Evolutionary conservation across 1,140 invertebrate species (phyloP), one percentile per base, ranked within the genome.

Genomic region (Tigriopus japonicus): DNA sequence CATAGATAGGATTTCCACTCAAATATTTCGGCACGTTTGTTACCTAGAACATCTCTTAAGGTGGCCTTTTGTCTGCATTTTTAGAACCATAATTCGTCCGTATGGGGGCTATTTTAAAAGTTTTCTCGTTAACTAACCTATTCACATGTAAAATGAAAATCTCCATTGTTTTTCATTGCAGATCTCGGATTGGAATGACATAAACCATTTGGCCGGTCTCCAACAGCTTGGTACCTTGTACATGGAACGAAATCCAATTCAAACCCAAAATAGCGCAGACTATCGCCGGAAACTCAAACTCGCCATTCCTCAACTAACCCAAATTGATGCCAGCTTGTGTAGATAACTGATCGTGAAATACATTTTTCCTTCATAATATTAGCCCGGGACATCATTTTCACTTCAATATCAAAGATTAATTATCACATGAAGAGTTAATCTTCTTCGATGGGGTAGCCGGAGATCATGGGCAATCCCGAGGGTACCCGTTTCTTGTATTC

Each of bases 281-380:
- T 98, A 98, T 68, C 73, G 94, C 62, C 78, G 87, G 64, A 97
- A 97, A 74, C 77, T 98, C 17, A 95, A 88, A 71, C 70, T 96
- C 42, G 77, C 83, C 9, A 72, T 94, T 19, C 91, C 93, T 0
- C 83, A 83, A 68, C 73, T 98, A 19, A 76, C 78, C 55, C 93
- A 98, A 72, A 87, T 98, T 64, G 95, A 98, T 77, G 93, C 94
- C 7, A 96, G 91, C 35, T 71, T 92, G 63, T 91, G 87, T 66
- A 65, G 69, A 60, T 68, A 64, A 68, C 55, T 45, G 15, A 45
- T 64, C 21, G 5, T 42, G 14, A 45, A 15, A 14, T 17, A 62
- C 24, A 23, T 56, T 42, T 40, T 49, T 60, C 3, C 12, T 60
- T 60, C 5, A 52, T 60, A 12, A 60, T 17, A 10, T 59, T n/a